Conservation (phyloP, 2,113 vertebrate genomes). For the Myotis lucifugus region DNA sequence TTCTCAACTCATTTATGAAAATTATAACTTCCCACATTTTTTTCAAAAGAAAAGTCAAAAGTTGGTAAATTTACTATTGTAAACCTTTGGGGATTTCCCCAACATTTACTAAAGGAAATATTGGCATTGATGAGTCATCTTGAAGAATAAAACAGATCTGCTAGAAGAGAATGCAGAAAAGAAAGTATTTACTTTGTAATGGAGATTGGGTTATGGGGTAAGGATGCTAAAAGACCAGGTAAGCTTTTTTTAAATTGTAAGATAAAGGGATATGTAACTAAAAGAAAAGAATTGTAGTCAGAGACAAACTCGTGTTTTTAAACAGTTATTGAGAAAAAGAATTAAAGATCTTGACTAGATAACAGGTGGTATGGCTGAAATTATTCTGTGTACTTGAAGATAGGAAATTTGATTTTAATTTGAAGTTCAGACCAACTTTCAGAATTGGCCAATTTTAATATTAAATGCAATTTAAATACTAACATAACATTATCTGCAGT, state of each 20-base stretch:
- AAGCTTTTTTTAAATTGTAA: constrained; percentile 15
- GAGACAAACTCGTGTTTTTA: background rate
- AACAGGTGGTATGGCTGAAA: background rate
- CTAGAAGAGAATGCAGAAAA: background rate
- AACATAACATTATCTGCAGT: background rate
- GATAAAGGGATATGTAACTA: background rate
- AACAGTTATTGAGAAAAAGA: background rate
- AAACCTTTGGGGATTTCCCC: constrained; percentile 4
- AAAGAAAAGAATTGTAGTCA: background rate
- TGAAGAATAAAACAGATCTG: constrained; percentile 36
- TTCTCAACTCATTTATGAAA: constrained; percentile 30
- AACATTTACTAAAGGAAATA: background rate
- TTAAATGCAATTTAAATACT: constrained; percentile 47
- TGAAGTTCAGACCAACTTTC: background rate
- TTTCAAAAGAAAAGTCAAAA: background rate
- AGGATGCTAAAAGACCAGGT: background rate
- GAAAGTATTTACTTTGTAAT: constrained; percentile 17
- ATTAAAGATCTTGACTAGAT: background rate
- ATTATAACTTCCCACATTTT: background rate
- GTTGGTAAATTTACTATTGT: background rate
- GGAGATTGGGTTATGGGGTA: background rate
- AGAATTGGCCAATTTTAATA: background rate
- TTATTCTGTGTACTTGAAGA: background rate
- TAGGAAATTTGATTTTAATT: constrained; percentile 33
- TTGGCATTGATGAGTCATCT: background rate